Evolutionary conservation across 2,113 vertebrate genomes (phyloP), one percentile per base, ranked within the genome.

Genomic region (Hypomesus transpacificus): DNA sequence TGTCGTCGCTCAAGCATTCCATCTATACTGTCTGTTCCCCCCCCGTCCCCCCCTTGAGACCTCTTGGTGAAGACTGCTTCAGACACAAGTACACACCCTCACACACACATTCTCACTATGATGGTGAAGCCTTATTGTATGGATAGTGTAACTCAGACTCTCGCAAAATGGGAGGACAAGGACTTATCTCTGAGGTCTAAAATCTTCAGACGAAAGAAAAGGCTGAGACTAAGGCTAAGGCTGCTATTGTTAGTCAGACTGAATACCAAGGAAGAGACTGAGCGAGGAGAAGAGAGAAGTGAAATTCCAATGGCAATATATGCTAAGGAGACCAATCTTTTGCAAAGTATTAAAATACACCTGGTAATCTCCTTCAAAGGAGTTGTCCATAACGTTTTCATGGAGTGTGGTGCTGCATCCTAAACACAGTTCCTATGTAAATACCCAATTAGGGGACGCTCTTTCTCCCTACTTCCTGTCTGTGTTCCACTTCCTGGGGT

Each of bases 401-500:
- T 46, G 39, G 39, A 46, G 39, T 7, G 39, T 7, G 7, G 39
- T 46, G 39, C 9, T 46, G 39, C 22, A 61, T 61, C 24, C 9
- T 20, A 21, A 31, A 18, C 62, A n/a, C n/a, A 9, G 24, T 64
- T 64, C 8, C 18, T 34, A 31, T n/a, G 3, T n/a, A n/a, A 14
- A 34, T 20, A 34, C 28, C 11, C 62, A 26, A 64, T 61, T 22
- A 24, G 18, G 18, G 16, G 28, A 14, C 24, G 17, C 62, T 39
- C 16, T 20, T 17, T 24, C 7, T 75, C 46, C 52, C 3, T 17
- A 39, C 54, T 70, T 58, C 20, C 68, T 34, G 20, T 71, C 39
- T 24, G 65, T 68, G 20, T 46, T 2, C 34, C 31, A 62, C 26
- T 21, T 74, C 22, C 60, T 58, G 14, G 26, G 70, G 69, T 60